These are phyloP conservation scores for Thunnus albacares DNA, from an alignment of 2,797 vertebrate genomes.

Conservation along the genomic window DNA sequence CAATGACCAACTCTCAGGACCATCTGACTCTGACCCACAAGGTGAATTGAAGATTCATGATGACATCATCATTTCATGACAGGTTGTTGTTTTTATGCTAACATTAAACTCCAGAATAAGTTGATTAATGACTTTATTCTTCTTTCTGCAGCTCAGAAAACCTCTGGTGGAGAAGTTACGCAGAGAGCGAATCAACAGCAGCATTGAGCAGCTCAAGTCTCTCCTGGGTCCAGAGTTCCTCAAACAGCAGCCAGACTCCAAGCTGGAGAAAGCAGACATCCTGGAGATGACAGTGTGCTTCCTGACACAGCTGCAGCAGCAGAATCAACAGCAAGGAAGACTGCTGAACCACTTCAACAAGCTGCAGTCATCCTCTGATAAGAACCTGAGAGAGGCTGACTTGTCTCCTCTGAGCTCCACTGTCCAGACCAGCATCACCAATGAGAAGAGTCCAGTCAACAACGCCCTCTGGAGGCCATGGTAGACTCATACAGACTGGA, in stretches of 20 bases:
- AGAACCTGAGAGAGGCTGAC: constrained; percentile 43
- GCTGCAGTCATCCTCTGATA: constrained; percentile 36
- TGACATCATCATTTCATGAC: neutral
- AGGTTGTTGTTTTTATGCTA: neutral
- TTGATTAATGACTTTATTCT: constrained; percentile 43
- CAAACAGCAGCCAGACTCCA: constrained; percentile 79
- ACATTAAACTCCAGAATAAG: neutral
- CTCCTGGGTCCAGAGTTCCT: constrained; percentile 81
- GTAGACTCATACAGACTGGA: constrained; percentile 52
- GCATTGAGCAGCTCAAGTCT: constrained; percentile 77
- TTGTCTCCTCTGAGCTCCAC: constrained; percentile 48
- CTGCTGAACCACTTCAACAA: constrained; percentile 54
- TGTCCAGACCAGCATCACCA: constrained; percentile 39
- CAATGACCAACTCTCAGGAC: constrained; percentile 67
- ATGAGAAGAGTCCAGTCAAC: constrained; percentile 49
- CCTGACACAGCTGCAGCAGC: constrained; percentile 50
- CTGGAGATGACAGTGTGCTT: constrained; percentile 83
- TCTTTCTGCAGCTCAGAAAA: constrained; percentile 82
- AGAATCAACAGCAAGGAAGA: constrained; percentile 12
- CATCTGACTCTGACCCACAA: constrained; percentile 70
- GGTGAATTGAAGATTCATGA: constrained; percentile 68
- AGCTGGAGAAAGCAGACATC: constrained; percentile 85
- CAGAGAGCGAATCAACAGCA: constrained; percentile 81
- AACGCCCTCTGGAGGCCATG: constrained; percentile 74
- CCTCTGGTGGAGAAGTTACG: constrained; percentile 88